phyloP scores from a whole-genome alignment of 2,113 vertebrate species.

The Bucco capensis region DNA sequence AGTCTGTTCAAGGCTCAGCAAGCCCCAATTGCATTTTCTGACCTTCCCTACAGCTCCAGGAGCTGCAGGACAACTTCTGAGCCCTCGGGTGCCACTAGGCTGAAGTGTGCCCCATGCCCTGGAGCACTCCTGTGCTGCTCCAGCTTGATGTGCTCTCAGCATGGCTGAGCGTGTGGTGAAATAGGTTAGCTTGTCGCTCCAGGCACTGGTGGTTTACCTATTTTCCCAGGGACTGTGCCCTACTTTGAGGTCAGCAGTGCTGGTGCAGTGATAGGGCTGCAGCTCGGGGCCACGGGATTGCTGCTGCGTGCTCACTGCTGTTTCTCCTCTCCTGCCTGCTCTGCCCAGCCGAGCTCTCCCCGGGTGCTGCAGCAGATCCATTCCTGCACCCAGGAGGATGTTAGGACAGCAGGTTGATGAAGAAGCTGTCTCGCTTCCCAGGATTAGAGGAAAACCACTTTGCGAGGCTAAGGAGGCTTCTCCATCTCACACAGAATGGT shows the following conservation, averaged over 20 bases:
- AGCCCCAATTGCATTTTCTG: fast-evolving
- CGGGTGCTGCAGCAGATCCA: background rate
- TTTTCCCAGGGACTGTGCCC: constrained; percentile 67
- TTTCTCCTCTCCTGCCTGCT: background rate
- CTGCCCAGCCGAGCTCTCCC: background rate
- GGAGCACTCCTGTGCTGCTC: fast-evolving
- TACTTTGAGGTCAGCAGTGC: constrained; percentile 63
- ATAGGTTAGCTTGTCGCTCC: constrained; percentile 55
- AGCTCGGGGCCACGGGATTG: background rate
- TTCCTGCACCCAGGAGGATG: background rate
- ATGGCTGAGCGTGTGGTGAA: constrained; percentile 7
- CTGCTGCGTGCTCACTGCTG: fast-evolving
- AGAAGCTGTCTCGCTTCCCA: background rate
- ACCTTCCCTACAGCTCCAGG: background rate
- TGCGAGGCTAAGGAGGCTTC: background rate
- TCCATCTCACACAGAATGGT: too few relatives aligned
- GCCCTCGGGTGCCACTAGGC: background rate
- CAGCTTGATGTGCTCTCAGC: background rate
- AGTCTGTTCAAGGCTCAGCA: background rate
- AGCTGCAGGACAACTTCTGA: fast-evolving
- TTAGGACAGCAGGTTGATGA: background rate
- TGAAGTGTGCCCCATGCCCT: background rate
- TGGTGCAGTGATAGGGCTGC: background rate
- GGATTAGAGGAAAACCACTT: background rate
- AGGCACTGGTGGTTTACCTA: constrained; percentile 23